Base-by-base conservation (phyloP, 92 coral and sea anemone genomes). In the Phenganax subtilis region DNA sequence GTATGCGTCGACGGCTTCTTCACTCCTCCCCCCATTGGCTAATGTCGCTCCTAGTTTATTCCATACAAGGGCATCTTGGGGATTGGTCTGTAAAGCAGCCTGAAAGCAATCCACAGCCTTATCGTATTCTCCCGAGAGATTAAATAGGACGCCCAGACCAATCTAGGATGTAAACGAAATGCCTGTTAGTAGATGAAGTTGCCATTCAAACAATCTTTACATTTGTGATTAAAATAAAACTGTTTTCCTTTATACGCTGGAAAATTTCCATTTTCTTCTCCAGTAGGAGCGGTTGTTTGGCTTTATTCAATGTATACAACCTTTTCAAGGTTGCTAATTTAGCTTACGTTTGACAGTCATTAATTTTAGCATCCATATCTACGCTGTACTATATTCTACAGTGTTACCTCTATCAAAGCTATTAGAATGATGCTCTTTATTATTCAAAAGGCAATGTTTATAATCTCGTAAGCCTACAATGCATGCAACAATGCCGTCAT, bases 1-100 rank as follows among this genome's bases (percentile, higher is more conserved):
- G 91, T 94, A 94, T 62, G 98, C 98, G 9, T 92, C 98, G 30
- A 94, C 98, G 61, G 98, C 98, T 85, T 94, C 98, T 82, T 94
- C 98, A 68, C 98, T 94, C 84, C 96, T 90, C 67, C 98, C 98
- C 66, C 98, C 98, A 62, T 94, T 94, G 68, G 98, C 98, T 75
- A 94, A 78, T 28, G 98, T 94, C 27, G 98, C 98, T 17, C 98
- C 98, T 66, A 94, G 92, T 78, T 92, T 90, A 76, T 94, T 94
- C 98, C 98, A 94, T 8, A 94, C 85, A 30, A 92, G 85, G 16
- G 98, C 91, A 75, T 94, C 97, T 11, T 85, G 85, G 14, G 98
- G 94, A 67, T 89, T 75, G 3, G 96, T 91, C 9, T 88, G 90
- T 30, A 94, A 84, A 10, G 91, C 98, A 0, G 97, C 91, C 75